phyloP scores from a whole-genome alignment of 2,113 vertebrate species.

The Canis aureus region DNA sequence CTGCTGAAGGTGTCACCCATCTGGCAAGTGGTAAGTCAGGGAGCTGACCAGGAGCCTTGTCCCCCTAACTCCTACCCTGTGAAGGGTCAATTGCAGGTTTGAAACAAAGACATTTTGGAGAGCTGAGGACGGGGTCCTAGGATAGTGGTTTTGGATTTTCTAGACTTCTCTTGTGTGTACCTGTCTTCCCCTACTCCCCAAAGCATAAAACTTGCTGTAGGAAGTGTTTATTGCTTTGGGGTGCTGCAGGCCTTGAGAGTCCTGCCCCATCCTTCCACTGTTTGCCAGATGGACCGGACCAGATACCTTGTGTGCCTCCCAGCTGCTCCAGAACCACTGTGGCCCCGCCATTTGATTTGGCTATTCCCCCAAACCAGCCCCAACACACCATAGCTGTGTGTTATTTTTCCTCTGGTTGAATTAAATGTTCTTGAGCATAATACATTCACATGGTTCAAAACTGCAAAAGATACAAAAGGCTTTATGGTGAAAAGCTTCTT shows the following conservation, averaged over 20 bases:
- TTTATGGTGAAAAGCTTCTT: neutral
- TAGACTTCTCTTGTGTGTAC: neutral
- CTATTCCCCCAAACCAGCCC: neutral
- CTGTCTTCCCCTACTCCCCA: too few relatives aligned
- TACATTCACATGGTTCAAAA: neutral
- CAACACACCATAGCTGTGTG: neutral
- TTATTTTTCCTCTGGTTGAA: neutral
- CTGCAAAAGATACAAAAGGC: neutral
- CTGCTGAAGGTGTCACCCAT: neutral
- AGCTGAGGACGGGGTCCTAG: neutral
- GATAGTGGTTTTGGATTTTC: neutral
- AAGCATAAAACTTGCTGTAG: neutral
- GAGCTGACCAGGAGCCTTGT: neutral
- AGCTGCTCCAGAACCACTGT: neutral
- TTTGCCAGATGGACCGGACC: neutral
- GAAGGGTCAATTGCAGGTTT: neutral
- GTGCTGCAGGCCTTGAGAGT: neutral
- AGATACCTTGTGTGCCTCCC: neutral
- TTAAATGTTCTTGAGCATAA: neutral
- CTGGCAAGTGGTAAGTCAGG: neutral
- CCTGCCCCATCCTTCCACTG: neutral
- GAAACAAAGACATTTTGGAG: neutral
- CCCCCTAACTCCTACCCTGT: neutral
- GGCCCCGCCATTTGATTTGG: neutral
- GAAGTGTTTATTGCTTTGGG: neutral